Percentiles rank a stretch among this genome's conserved stretches.
Evolutionary conservation across 1,140 invertebrate genomes (phyloP).

Genomic region (Drosophila suzukii): DNA sequence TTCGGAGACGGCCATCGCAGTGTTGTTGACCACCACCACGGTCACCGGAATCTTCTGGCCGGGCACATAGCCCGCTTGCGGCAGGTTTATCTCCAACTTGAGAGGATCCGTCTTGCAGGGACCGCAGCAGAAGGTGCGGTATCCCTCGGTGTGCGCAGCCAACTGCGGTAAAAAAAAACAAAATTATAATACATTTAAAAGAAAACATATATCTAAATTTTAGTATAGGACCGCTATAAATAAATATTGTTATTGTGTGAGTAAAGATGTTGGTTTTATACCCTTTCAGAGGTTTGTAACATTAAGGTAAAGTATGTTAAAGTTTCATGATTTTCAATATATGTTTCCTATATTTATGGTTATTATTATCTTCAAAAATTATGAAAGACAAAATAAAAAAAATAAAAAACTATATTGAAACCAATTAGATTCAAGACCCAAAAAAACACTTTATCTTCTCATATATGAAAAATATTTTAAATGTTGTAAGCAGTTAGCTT

Average conservation of each 20-base stretch:
- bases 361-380: no score
- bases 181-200: neutral
- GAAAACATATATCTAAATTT: neutral
- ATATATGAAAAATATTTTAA: neutral
- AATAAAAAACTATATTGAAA: no score
- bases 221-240: no score
- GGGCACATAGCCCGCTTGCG: conserved; percentile 77
- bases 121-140: conserved; percentile 76
- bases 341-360: no score
- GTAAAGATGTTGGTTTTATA: neutral
- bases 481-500: neutral
- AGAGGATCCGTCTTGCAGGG: conserved; percentile 77
- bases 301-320: no score
- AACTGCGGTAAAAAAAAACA: conserved; percentile 30
- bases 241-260: neutral
- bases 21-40: conserved; percentile 82
- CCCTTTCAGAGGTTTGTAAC: neutral
- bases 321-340: no score
- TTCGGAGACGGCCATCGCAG: conserved; percentile 85
- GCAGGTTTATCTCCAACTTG: conserved; percentile 71
- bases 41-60: conserved; percentile 75
- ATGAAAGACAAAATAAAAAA: no score
- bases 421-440: no score
- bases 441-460: neutral
- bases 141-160: conserved; percentile 67